Evolutionary conservation across 2,797 vertebrate species (phyloP), one percentile per base, ranked within the genome.

Genomic region (Pagetopsis macropterus): DNA sequence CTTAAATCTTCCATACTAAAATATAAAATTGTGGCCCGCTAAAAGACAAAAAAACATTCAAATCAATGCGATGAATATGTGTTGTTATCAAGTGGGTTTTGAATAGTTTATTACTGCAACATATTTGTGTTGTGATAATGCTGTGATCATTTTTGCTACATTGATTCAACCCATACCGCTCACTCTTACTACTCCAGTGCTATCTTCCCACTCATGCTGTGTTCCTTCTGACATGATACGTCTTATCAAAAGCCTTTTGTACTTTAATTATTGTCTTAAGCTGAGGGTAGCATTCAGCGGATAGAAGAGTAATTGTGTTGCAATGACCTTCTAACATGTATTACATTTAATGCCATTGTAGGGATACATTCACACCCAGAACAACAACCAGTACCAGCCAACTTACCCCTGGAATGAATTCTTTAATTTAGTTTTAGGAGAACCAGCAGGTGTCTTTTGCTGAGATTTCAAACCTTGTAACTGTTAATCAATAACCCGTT

Each of bases 321-420:
- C 79, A 33, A 33, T 83, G 82, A 81, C 81, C 76, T 75, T 43
- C 50, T 69, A 65, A 81, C 75, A 70, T 68, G 80, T 81, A 84
- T 75, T 83, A 68, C 75, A 67, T 60, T 9, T 33, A 77, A 63
- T 51, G 57, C 44, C 44, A 23, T 68, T 73, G 50, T 54, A 6
- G 37, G 61, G 27, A 46, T 85, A 74, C 58, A 81, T 84, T 73
- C 61, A 78, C 75, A 82, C 87, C 74, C 60, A 43, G 54, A 66
- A 61, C 65, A 67, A 51, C 67, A 64, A 40, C 50, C 33, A 27
- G 27, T 59, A 49, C 45, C 19, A 19, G 33, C n/a, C 19, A 57
- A 43, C 41, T 60, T 80, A 68, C 41, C 66, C 77, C 82, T 81
- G 65, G 68, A 68, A 58, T 66, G 70, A 80, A 76, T 79, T 75